Percentiles rank a stretch among this genome's conserved stretches.
Conservation (phyloP, 2,888 invertebrate species). For the Dicyrtoma fusca region DNA sequence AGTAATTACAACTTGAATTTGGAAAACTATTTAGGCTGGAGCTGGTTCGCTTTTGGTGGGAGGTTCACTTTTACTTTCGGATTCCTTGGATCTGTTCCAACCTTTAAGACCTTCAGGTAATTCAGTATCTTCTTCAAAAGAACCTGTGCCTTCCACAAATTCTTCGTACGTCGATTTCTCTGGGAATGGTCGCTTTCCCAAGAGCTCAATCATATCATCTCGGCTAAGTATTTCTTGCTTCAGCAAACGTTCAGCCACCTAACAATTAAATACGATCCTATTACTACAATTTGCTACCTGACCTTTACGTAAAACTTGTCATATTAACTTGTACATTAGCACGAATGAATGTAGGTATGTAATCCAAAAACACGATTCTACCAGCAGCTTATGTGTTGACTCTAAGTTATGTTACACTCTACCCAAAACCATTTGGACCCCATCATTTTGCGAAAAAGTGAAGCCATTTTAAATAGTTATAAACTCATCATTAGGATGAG, state of each 20-base stretch:
- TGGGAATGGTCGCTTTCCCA: constrained; percentile 92
- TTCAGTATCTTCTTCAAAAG: constrained; percentile 93
- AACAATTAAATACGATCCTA: no score
- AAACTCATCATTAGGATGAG: no score
- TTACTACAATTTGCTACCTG: no score
- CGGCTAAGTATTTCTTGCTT: constrained; percentile 93
- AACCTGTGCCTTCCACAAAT: constrained; percentile 97
- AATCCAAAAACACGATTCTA: no score
- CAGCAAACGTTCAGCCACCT: constrained; percentile 72
- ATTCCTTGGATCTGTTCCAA: constrained; percentile 71
- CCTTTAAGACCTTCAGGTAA: constrained; percentile 93
- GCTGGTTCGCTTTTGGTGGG: constrained; percentile 15
- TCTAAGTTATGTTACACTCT: no score
- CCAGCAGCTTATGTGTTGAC: no score
- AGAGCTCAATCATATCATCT: constrained; percentile 95
- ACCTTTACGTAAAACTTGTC: no score
- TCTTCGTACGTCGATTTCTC: constrained; percentile 99
- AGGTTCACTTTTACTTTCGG: constrained; percentile 1
- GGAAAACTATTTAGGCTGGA: constrained; percentile 2
- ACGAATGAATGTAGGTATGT: no score
- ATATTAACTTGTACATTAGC: no score
- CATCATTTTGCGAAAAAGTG: no score
- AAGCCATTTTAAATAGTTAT: no score
- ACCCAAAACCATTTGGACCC: no score
- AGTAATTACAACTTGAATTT: neutral